These are phyloP conservation scores for Ips nitidus DNA, from an alignment of 1,140 invertebrate genomes.

Conservation along the genomic window DNA sequence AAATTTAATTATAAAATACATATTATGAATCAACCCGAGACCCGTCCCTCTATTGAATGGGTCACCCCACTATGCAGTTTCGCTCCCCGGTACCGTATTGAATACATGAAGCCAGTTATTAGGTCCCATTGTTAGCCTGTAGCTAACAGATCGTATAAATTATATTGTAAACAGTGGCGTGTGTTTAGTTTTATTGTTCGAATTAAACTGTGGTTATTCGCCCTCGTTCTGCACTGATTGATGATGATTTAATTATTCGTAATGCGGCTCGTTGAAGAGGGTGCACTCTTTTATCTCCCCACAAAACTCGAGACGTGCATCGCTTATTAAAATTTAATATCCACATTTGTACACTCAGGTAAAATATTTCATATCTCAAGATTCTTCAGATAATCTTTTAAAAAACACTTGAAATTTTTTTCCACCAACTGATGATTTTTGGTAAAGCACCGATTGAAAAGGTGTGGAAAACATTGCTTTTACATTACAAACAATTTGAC, in stretches of 20 bases:
- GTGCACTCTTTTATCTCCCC: background rate
- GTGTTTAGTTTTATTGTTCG: slow-evolving; percentile 48
- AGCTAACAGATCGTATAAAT: slow-evolving; percentile 53
- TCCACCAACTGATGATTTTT: too few relatives aligned
- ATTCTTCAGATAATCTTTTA: too few relatives aligned
- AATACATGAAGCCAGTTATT: slow-evolving; percentile 52
- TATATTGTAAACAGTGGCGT: slow-evolving; percentile 53
- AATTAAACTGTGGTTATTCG: slow-evolving; percentile 47
- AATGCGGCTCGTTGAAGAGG: slow-evolving; percentile 2
- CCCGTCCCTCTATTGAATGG: slow-evolving; percentile 38
- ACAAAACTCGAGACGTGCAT: slow-evolving; percentile 3
- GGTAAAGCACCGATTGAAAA: too few relatives aligned
- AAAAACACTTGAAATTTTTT: too few relatives aligned
- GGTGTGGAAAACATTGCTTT: too few relatives aligned
- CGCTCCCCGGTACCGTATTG: slow-evolving; percentile 40
- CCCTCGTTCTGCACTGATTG: slow-evolving; percentile 33
- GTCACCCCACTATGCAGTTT: slow-evolving; percentile 33
- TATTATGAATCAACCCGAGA: slow-evolving; percentile 46
- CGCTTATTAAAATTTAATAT: too few relatives aligned
- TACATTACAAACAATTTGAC: too few relatives aligned
- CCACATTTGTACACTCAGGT: too few relatives aligned
- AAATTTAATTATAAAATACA: slow-evolving; percentile 53
- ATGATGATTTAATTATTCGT: slow-evolving; percentile 37
- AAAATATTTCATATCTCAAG: too few relatives aligned
- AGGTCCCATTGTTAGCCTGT: slow-evolving; percentile 51